Evolutionary conservation across 37 sponge, comb jelly and placozoan genomes (phyloP).

Genomic region (Ianthella basta): DNA sequence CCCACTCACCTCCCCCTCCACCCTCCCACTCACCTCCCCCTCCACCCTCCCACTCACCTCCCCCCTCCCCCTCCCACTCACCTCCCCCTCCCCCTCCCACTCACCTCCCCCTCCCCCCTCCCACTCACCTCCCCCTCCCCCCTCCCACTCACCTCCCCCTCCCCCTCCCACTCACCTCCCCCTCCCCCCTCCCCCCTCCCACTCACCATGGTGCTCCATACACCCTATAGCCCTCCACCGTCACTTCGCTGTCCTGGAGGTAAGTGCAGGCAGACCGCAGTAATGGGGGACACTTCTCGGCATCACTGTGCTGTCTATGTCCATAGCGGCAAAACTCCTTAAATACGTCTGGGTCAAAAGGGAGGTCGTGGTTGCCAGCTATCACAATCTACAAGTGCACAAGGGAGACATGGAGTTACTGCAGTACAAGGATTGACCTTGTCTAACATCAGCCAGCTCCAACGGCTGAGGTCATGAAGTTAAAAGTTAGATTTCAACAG

Average conservation of each 20-base stretch:
- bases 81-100: too few species aligned
- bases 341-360: constrained; percentile 34
- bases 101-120: too few species aligned
- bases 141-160: too few species aligned
- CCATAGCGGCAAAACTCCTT: not conserved
- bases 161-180: constrained; percentile 26
- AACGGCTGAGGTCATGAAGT: too few species aligned
- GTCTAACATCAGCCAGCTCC: too few species aligned
- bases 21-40: constrained; percentile 41
- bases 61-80: too few species aligned
- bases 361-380: constrained; percentile 62
- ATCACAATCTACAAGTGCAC: constrained; percentile 29
- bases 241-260: constrained; percentile 52
- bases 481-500: too few species aligned
- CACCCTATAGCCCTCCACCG: constrained; percentile 53
- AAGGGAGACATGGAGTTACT: not conserved
- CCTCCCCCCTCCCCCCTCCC: not conserved
- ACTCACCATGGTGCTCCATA: constrained; percentile 74
- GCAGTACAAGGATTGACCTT: too few species aligned
- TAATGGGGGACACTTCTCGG: not conserved
- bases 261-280: constrained; percentile 46
- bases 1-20: not conserved
- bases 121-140: too few species aligned
- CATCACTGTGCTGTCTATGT: not conserved
- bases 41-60: too few species aligned